Evolutionary conservation across 2,797 vertebrate genomes (phyloP).

Genomic region (Ptychadena robeensis): DNA sequence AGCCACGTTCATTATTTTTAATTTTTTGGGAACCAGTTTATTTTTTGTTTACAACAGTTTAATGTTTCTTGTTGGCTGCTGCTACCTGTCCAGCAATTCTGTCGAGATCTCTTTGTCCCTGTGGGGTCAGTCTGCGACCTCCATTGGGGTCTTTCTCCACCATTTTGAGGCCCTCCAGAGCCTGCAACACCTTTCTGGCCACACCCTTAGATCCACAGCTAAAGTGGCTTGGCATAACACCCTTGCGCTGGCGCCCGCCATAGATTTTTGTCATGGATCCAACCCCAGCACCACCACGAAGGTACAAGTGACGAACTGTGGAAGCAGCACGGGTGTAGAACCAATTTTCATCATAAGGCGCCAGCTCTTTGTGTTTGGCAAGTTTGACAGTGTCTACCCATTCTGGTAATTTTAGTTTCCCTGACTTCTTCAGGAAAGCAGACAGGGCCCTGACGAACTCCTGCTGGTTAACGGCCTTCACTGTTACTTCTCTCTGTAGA

Average conservation of each 20-base stretch:
- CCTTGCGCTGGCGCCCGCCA: slow-evolving; percentile 87
- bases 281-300: slow-evolving; percentile 88
- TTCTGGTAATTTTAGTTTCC: slow-evolving; percentile 93
- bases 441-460: slow-evolving; percentile 91
- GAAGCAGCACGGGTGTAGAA: slow-evolving; percentile 93
- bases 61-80: too few species aligned
- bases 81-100: slow-evolving; percentile 95
- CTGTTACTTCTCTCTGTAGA: too few species aligned
- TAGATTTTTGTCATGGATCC: slow-evolving; percentile 96
- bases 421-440: slow-evolving; percentile 94
- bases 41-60: too few species aligned
- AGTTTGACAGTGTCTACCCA: slow-evolving; percentile 94
- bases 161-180: slow-evolving; percentile 91
- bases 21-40: too few species aligned
- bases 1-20: too few species aligned
- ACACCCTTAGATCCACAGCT: slow-evolving; percentile 91
- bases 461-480: too few species aligned
- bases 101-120: slow-evolving; percentile 93
- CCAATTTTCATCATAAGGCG: slow-evolving; percentile 93
- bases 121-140: slow-evolving; percentile 87
- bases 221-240: slow-evolving; percentile 90
- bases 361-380: slow-evolving; percentile 92
- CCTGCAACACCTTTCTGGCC: slow-evolving; percentile 88
- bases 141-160: slow-evolving; percentile 93
- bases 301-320: slow-evolving; percentile 89